Evolutionary conservation across 2,797 vertebrate species (phyloP).

Genomic region (Danionella dracula): DNA sequence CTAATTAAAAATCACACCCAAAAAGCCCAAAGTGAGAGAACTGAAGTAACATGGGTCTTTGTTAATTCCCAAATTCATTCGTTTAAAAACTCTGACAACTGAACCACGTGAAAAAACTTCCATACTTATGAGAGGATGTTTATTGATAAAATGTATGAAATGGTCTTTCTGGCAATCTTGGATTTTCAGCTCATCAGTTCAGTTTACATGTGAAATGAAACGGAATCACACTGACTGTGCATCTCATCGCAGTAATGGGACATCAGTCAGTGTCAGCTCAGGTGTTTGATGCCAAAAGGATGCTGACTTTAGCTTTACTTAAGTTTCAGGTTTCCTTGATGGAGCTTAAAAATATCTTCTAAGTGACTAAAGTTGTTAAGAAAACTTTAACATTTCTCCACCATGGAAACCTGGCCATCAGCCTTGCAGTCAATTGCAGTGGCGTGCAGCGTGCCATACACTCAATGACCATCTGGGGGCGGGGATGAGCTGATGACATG

Average conservation of each 20-base stretch:
- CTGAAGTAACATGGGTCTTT: slow-evolving; percentile 70
- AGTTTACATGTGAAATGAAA: slow-evolving; percentile 17
- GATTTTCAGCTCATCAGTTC: neutral
- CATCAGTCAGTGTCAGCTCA: neutral
- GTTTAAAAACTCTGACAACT: slow-evolving; percentile 77
- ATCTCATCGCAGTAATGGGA: neutral
- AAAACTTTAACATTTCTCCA: slow-evolving; percentile 23
- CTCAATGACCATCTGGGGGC: slow-evolving; percentile 12
- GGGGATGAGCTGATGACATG: slow-evolving; percentile 62
- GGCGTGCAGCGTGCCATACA: slow-evolving; percentile 26
- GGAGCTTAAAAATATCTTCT: slow-evolving; percentile 10
- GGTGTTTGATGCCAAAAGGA: neutral
- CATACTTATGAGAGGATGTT: slow-evolving; percentile 59
- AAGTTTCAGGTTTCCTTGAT: slow-evolving; percentile 43
- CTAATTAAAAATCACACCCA: slow-evolving; percentile 61
- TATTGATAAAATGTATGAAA: slow-evolving; percentile 33
- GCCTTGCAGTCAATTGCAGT: slow-evolving; percentile 20
- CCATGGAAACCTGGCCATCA: slow-evolving; percentile 38
- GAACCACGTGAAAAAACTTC: slow-evolving; percentile 84
- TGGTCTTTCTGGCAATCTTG: slow-evolving; percentile 2
- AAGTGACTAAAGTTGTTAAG: neutral
- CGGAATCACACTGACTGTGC: neutral
- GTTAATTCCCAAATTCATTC: slow-evolving; percentile 42
- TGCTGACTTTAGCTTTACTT: slow-evolving; percentile 24
- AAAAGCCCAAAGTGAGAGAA: slow-evolving; percentile 82